phyloP scores from a whole-genome alignment of 2,888 invertebrate species.

The Colletes collaris region DNA sequence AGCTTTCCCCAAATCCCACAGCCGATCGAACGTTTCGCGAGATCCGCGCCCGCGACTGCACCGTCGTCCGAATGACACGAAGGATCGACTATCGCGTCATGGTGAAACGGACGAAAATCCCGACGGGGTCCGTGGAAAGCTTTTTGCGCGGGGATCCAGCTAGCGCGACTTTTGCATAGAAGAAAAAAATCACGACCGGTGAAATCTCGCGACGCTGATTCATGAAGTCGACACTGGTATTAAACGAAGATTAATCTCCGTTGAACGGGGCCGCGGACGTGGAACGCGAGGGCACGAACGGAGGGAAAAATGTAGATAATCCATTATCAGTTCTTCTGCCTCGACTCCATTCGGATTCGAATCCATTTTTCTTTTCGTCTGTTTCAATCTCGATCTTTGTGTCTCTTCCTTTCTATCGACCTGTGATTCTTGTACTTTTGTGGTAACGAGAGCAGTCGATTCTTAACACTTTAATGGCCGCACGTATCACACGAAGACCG shows the following conservation, averaged over 20 bases:
- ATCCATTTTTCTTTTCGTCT: constrained; percentile 27
- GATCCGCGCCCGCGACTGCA: background rate
- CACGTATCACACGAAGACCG: too few species aligned
- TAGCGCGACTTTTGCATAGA: constrained; percentile 35
- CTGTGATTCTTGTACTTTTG: background rate
- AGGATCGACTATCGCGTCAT: background rate
- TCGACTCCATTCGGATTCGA: constrained; percentile 25
- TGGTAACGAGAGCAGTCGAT: constrained; percentile 2
- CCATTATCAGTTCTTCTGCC: constrained; percentile 47
- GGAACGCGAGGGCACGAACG: background rate
- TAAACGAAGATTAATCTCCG: constrained; percentile 63
- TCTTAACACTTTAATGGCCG: too few species aligned
- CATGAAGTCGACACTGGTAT: constrained; percentile 56
- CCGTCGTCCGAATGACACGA: background rate
- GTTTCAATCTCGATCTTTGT: constrained; percentile 18
- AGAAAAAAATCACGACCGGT: constrained; percentile 40
- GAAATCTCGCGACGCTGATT: constrained; percentile 53
- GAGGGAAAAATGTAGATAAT: constrained; percentile 48
- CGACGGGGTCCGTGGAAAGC: background rate
- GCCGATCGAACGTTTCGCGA: background rate
- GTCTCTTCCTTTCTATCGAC: background rate
- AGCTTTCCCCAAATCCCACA: background rate
- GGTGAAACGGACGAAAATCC: background rate
- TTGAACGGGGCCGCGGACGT: background rate
- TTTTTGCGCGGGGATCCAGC: background rate